These are phyloP conservation scores for Antheraea assamensis DNA, from an alignment of 2,888 invertebrate species.

Conservation along the genomic window DNA sequence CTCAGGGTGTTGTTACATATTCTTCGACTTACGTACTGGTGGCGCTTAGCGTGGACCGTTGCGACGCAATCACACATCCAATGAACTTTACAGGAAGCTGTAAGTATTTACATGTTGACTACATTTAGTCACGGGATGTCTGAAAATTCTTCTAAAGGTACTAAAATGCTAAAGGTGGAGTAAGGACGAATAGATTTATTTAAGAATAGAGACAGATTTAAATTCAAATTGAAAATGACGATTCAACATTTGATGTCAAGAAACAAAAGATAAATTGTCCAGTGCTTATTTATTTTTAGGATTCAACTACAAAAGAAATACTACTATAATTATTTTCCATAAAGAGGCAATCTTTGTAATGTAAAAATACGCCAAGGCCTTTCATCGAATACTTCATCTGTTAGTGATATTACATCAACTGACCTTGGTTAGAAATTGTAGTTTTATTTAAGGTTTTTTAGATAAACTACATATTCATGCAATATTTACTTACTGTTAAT, in stretches of 20 bases:
- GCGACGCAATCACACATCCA: constrained; percentile 96
- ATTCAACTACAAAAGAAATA: background rate
- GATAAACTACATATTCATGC: background rate
- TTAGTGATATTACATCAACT: too few species aligned
- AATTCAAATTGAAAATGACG: background rate
- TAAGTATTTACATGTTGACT: constrained; percentile 82
- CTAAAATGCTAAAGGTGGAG: too few species aligned
- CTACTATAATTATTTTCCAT: too few species aligned
- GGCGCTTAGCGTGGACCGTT: constrained; percentile 95
- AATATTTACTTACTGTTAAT: background rate
- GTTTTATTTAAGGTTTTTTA: background rate
- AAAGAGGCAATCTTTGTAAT: too few species aligned
- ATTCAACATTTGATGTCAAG: background rate
- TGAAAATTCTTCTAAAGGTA: too few species aligned
- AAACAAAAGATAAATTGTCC: background rate
- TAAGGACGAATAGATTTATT: background rate
- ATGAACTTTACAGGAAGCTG: constrained; percentile 98
- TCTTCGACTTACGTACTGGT: constrained; percentile 96
- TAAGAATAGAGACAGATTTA: background rate
- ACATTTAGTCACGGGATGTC: too few species aligned
- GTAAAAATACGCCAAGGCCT: too few species aligned
- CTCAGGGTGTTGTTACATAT: constrained; percentile 91
- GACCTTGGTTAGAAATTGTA: background rate
- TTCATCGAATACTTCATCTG: too few species aligned
- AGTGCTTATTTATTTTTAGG: background rate